Evolutionary conservation across 2,797 vertebrate genomes (phyloP).

Genomic region (Phoeniculus purpureus): DNA sequence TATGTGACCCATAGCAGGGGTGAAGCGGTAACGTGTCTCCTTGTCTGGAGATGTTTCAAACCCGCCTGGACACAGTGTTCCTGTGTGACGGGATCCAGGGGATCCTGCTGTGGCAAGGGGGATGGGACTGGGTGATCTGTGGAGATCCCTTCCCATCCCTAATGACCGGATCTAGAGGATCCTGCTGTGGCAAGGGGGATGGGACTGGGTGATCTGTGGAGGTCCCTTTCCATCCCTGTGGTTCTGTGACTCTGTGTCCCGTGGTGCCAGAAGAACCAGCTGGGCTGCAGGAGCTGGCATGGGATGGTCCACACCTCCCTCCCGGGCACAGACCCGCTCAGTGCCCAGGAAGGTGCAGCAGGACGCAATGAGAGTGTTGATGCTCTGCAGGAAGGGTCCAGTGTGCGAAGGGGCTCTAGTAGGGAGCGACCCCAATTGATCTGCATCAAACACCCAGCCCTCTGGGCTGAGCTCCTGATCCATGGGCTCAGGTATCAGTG

Average conservation of each 20-base stretch:
- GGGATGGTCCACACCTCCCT: background rate
- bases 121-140: too few relatives aligned
- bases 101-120: background rate
- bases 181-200: too few relatives aligned
- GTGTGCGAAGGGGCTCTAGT: background rate
- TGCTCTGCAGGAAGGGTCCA: accelerated
- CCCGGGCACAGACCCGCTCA: background rate
- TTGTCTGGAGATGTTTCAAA: too few relatives aligned
- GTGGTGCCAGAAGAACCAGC: accelerated
- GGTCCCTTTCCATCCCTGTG: too few relatives aligned
- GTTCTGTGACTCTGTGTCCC: background rate
- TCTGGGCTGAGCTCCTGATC: too few relatives aligned
- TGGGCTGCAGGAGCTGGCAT: background rate
- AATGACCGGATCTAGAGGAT: background rate
- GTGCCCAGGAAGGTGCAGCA: accelerated
- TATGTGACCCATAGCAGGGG: background rate
- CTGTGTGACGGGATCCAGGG: background rate
- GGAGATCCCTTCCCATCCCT: too few relatives aligned
- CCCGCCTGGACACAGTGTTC: too few relatives aligned
- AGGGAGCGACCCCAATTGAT: conserved; percentile 55
- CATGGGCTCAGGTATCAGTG: accelerated
- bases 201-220: too few relatives aligned
- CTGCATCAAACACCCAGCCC: background rate
- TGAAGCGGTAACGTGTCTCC: too few relatives aligned
- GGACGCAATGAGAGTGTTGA: accelerated